Conservation (phyloP, 2,113 vertebrate genomes). For the Dicerorhinus sumatrensis region DNA sequence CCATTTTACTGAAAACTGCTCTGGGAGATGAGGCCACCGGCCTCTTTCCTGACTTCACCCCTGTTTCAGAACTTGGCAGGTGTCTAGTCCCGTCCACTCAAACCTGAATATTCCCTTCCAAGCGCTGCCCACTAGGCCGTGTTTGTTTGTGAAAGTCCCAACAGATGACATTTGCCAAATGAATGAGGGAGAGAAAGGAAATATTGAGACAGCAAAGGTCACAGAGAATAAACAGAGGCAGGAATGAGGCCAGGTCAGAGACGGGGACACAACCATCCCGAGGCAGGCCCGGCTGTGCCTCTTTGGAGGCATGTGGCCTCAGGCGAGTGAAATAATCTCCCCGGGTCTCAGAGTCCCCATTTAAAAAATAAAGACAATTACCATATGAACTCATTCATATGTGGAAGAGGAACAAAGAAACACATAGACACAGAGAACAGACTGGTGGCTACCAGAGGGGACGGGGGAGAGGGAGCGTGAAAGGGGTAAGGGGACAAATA, state of each 20-base stretch:
- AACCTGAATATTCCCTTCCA: background rate
- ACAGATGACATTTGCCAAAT: background rate
- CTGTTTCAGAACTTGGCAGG: background rate
- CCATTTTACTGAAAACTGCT: background rate
- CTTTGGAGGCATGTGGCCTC: background rate
- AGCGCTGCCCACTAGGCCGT: background rate
- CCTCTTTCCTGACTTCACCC: background rate
- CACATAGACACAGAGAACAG: too few relatives aligned
- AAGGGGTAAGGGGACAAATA: too few relatives aligned
- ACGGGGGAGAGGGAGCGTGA: too few relatives aligned
- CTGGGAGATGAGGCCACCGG: background rate
- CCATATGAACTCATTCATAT: too few relatives aligned
- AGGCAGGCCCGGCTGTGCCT: background rate
- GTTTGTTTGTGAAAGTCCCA: background rate
- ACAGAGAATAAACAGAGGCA: slow-evolving; percentile 28
- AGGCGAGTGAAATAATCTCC: background rate
- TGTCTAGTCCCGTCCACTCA: background rate
- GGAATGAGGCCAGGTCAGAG: background rate
- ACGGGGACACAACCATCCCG: background rate
- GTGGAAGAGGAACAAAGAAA: too few relatives aligned
- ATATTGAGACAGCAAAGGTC: slow-evolving; percentile 9
- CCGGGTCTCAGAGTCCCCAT: background rate
- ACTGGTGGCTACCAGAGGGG: too few relatives aligned
- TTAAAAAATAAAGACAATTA: background rate
- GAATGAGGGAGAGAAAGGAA: background rate